Conservation (phyloP, 2,888 invertebrate species). For the Coleophora flavipennella region DNA sequence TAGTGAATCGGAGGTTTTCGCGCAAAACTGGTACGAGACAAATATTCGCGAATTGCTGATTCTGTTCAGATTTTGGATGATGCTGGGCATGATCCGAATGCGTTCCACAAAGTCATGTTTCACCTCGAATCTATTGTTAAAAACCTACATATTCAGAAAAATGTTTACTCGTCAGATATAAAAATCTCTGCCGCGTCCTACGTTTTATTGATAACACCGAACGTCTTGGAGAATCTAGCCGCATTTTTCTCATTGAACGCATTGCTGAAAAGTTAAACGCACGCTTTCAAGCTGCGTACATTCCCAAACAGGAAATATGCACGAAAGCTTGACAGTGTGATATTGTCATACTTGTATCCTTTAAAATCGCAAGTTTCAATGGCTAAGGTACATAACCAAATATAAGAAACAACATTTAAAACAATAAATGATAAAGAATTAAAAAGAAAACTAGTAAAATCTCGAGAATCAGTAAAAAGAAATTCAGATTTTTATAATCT, state of each 20-base stretch:
- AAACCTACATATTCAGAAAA: conserved; percentile 11
- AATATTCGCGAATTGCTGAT: conserved; percentile 9
- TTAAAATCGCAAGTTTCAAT: too few relatives aligned
- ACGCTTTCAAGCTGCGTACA: conserved; percentile 4
- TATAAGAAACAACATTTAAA: too few relatives aligned
- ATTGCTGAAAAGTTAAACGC: conserved; percentile 10
- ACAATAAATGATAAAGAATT: too few relatives aligned
- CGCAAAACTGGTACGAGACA: neutral
- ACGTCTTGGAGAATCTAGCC: neutral
- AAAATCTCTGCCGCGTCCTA: conserved; percentile 11
- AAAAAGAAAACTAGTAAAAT: too few relatives aligned
- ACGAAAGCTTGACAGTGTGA: conserved; percentile 16
- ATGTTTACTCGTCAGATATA: conserved; percentile 13
- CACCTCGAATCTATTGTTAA: conserved; percentile 14
- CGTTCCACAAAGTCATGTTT: conserved; percentile 14
- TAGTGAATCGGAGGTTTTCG: neutral
- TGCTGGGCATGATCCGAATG: conserved; percentile 4
- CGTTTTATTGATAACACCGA: conserved; percentile 12
- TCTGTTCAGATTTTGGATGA: conserved; percentile 10
- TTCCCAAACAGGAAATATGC: conserved; percentile 5
- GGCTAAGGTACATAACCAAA: too few relatives aligned
- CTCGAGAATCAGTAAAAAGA: too few relatives aligned
- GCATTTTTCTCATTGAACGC: conserved; percentile 6
- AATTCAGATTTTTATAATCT: too few relatives aligned
- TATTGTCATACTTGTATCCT: too few relatives aligned